Percentiles rank a stretch among this genome's conserved stretches.
These are phyloP conservation scores for Coremacera marginata DNA, from an alignment of 2,888 invertebrate genomes.

Conservation along the genomic window DNA sequence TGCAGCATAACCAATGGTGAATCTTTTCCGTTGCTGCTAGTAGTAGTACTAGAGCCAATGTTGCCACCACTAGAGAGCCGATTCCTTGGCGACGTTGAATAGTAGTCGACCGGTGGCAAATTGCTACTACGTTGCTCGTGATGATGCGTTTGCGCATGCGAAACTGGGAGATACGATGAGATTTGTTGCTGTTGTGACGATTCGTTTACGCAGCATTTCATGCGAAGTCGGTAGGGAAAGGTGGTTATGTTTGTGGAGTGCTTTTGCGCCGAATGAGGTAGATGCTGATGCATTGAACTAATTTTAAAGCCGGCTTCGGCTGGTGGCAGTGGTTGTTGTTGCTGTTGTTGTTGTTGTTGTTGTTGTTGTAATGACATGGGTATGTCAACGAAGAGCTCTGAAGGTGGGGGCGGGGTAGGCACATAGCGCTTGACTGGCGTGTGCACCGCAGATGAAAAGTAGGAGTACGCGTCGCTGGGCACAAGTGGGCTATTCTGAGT, in stretches of 20 bases:
- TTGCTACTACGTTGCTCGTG: slow-evolving; percentile 39
- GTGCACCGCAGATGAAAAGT: slow-evolving; percentile 67
- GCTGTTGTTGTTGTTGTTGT: slow-evolving; percentile 42
- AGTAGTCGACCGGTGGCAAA: slow-evolving; percentile 52
- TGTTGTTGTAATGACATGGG: slow-evolving; percentile 27
- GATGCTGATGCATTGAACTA: slow-evolving; percentile 38
- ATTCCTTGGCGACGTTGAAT: slow-evolving; percentile 57
- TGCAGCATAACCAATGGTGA: slow-evolving; percentile 20
- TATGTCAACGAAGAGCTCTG: slow-evolving; percentile 57
- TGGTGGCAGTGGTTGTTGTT: slow-evolving; percentile 38
- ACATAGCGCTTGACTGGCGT: slow-evolving; percentile 69
- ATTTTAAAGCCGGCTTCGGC: slow-evolving; percentile 38
- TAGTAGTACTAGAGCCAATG: not conserved
- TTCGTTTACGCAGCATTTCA: slow-evolving; percentile 62
- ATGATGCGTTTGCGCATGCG: slow-evolving; percentile 37
- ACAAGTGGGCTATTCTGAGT: slow-evolving; percentile 59
- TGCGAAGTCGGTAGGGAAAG: slow-evolving; percentile 63
- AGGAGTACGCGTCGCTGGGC: slow-evolving; percentile 63
- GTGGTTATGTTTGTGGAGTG: slow-evolving; percentile 45
- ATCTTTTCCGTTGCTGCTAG: slow-evolving; percentile 17
- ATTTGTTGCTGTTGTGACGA: slow-evolving; percentile 15
- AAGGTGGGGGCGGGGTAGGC: slow-evolving; percentile 67
- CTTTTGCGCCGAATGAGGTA: slow-evolving; percentile 45
- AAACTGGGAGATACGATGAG: slow-evolving; percentile 11
- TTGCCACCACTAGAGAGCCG: slow-evolving; percentile 4